These are phyloP conservation scores for Drosophila persimilis DNA, from an alignment of 1,140 invertebrate genomes.

Conservation along the genomic window DNA sequence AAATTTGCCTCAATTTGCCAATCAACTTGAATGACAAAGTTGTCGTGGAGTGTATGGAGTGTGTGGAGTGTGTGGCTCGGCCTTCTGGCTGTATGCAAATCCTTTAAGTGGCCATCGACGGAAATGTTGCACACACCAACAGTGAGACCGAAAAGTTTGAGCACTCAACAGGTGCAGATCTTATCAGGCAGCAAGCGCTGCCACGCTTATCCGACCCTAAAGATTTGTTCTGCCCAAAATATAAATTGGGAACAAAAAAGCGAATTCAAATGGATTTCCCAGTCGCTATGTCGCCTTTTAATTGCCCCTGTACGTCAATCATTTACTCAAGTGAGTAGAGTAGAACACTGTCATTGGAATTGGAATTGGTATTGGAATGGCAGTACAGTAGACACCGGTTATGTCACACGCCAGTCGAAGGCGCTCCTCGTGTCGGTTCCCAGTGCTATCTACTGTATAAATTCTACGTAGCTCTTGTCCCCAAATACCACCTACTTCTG, in stretches of 20 bases:
- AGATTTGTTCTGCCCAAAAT: slow-evolving; percentile 1
- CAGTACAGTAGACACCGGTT: slow-evolving; percentile 32
- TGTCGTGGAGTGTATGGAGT: no score
- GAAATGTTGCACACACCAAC: neutral
- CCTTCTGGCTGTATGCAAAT: slow-evolving; percentile 23
- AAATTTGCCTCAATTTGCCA: slow-evolving; percentile 51
- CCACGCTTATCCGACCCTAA: slow-evolving; percentile 4
- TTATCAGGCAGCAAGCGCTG: neutral
- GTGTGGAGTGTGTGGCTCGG: no score
- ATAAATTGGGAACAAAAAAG: neutral
- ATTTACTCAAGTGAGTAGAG: neutral
- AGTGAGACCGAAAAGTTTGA: slow-evolving; percentile 7
- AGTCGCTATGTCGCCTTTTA: slow-evolving; percentile 59
- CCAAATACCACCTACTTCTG: slow-evolving; percentile 33
- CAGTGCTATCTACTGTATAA: slow-evolving; percentile 25
- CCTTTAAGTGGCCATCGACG: slow-evolving; percentile 43
- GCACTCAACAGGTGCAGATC: neutral
- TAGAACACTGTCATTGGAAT: no score
- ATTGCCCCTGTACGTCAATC: slow-evolving; percentile 53
- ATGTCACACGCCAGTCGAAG: slow-evolving; percentile 20
- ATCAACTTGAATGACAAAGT: slow-evolving; percentile 18
- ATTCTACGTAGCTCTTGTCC: slow-evolving; percentile 36
- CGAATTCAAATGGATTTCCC: slow-evolving; percentile 6
- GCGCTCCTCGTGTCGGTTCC: neutral
- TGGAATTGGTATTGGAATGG: no score